phyloP scores from a whole-genome alignment of 2,797 vertebrate genomes.

The Acipenser transmontanus region DNA sequence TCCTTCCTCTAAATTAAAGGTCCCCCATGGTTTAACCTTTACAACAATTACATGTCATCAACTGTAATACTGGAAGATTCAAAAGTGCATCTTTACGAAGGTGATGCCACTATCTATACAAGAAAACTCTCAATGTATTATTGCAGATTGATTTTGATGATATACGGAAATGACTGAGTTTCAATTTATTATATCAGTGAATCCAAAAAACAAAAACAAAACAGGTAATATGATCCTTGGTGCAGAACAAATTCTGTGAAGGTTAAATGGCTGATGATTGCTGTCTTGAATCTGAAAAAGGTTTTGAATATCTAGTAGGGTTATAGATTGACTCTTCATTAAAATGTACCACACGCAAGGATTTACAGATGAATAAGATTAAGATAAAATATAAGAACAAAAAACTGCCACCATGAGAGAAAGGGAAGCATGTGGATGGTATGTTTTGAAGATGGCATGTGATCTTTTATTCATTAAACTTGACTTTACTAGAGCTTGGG shows the following conservation, averaged over 20 bases:
- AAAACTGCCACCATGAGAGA: background rate
- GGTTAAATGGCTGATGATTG: background rate
- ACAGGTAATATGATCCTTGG: background rate
- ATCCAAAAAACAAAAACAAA: background rate
- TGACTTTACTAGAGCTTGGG: too few species aligned
- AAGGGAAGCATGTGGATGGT: too few species aligned
- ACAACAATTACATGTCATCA: too few species aligned
- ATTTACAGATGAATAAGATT: background rate
- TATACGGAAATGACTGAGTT: background rate
- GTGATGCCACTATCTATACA: too few species aligned
- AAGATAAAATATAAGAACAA: background rate
- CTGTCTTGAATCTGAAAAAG: background rate
- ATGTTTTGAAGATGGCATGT: too few species aligned
- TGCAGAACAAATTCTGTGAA: constrained; percentile 5
- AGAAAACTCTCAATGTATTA: too few species aligned
- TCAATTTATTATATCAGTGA: background rate
- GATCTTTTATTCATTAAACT: too few species aligned
- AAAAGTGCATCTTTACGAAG: too few species aligned
- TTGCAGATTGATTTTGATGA: background rate
- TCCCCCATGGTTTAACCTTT: too few species aligned
- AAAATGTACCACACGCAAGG: background rate
- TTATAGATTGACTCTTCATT: background rate
- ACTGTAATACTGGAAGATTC: too few species aligned
- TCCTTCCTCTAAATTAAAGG: too few species aligned
- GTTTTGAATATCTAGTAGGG: background rate